Conservation (phyloP, 2,797 vertebrate species). For the Rallus crepitans region DNA sequence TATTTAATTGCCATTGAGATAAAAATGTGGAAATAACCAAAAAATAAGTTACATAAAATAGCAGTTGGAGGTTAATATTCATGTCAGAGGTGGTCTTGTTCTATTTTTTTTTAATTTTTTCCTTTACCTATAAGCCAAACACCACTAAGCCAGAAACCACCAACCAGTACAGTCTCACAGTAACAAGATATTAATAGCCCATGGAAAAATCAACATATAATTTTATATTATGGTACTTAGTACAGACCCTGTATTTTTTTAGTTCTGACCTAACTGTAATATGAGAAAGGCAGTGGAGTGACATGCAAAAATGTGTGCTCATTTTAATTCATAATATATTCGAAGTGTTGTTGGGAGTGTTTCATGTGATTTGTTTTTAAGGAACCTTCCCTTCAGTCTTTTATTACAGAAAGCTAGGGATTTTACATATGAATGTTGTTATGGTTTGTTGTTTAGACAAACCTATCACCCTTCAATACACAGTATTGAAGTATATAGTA, state of each 20-base stretch:
- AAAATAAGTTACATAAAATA: conserved; percentile 59
- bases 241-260: neutral
- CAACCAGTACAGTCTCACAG: conserved; percentile 75
- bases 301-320: neutral
- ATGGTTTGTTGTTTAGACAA: neutral
- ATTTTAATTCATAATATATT: neutral
- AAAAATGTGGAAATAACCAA: conserved; percentile 51
- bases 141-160: conserved; percentile 76
- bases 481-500: neutral
- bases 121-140: conserved; percentile 76
- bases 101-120: conserved; percentile 55
- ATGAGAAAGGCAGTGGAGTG: neutral
- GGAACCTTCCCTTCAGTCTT: neutral
- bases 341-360: neutral
- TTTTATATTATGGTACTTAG: conserved; percentile 62
- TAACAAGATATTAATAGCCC: conserved; percentile 83
- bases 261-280: conserved; percentile 41
- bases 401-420: neutral
- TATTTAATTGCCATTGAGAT: conserved; percentile 22
- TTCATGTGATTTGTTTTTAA: neutral
- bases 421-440: neutral
- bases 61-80: conserved; percentile 62
- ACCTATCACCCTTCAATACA: neutral
- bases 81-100: conserved; percentile 75
- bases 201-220: conserved; percentile 86